Evolutionary conservation across 2,113 vertebrate species (phyloP), one percentile per base, ranked within the genome.

Genomic region (Syrmaticus mikado): DNA sequence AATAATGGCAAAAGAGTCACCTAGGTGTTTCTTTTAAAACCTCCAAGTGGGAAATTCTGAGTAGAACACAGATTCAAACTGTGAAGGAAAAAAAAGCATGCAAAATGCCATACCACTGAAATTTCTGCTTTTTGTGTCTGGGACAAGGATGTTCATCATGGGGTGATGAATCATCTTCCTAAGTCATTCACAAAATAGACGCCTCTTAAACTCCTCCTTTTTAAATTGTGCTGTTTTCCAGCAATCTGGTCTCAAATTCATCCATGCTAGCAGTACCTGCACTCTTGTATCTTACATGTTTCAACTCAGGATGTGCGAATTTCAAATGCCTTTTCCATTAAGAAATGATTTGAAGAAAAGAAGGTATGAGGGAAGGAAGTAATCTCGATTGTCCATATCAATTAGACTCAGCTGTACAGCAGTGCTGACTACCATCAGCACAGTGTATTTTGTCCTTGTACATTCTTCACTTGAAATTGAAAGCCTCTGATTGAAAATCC

Each of bases 121-220:
- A 84, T 82, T 82, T 91, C 85, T 43, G 36, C 48, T 91, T 93
- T 85, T 89, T 77, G 9, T 53, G 16, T 80, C 68, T 85, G 46
- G 58, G 74, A 92, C 60, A 75, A 25, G 48, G 52, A 62, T 34
- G 57, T 81, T 82, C 40, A 85, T 93, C 93, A 91, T 36, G 36
- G 64, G 67, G 32, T 38, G 57, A 74, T 73, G 77, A 95, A 87
- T 96, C 91, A 95, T 32, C 58, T 82, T 84, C 70, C 53, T 30
- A 82, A 90, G 48, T 82, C 41, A 77, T 84, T 84, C 78, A 85
- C 71, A 80, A 89, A 86, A 77, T 7, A 83, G 58, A 81, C 36
- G 65, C 53, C 45, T 38, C 72, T 90, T 82, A 73, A 92, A 91
- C 25, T 80, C 30, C 53, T 53, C 75, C 3, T 4, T 77, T 41